Evolutionary conservation across 2,113 vertebrate genomes (phyloP), one percentile per base, ranked within the genome.

Genomic region (Cololabis saira): DNA sequence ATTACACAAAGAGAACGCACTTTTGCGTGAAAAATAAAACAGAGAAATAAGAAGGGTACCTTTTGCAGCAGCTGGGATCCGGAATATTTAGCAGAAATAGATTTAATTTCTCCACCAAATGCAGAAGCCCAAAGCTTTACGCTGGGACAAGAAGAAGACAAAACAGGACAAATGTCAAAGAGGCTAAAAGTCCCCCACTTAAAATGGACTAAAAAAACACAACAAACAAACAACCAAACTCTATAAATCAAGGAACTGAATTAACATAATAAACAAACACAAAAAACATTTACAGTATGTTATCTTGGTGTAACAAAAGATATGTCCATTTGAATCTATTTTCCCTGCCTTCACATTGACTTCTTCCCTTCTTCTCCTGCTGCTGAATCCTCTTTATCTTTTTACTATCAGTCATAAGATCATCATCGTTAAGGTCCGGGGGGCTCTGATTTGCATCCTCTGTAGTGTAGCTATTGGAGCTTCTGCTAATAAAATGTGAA

Each of bases 81-180:
- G 0, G 97, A 99, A 87, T 99, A 99, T 92, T 98, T 98, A 30
- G 96, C 95, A 82, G 97, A 95, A 72, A 99, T 97, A 60, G 97
- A 98, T 95, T 98, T 97, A 87, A 99, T 98, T 92, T 99, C 97
- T 76, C 97, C 97, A 83, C 97, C 97, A 78, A 99, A 99, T 15
- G 97, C 97, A 19, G 97, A 98, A 83, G 97, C 97, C 97, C 97
- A 99, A 55, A 99, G 95, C 93, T 98, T 99, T 67, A 99, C 96
- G 12, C 97, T 99, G 85, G 0, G 78, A 74, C 8, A 63, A 14
- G 71, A 42, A 82, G 37, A 54, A 65, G 5, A 72, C 16, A 43
- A 67, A 41, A 70, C 47, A 52, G 55, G 18, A 30, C 16, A 74
- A 40, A 65, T 16, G 14, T 12, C 22, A 40, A 16, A 43, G 68